Evolutionary conservation across 2,113 vertebrate genomes (phyloP).

Genomic region (Tapirus terrestris): DNA sequence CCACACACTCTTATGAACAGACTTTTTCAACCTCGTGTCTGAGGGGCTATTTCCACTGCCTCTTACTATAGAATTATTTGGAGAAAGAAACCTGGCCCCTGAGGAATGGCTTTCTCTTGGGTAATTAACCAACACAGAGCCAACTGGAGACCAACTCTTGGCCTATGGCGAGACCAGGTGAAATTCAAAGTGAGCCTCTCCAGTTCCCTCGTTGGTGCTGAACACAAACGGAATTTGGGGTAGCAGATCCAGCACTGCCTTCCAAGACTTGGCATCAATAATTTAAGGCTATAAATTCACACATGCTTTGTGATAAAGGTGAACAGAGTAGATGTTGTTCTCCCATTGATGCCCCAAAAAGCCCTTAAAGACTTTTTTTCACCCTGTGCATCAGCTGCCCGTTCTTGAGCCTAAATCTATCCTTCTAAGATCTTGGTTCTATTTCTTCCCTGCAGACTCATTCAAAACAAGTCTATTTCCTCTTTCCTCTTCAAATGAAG

Average conservation of each 20-base stretch:
- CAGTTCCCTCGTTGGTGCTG: neutral
- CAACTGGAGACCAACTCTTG: neutral
- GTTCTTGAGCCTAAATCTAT: neutral
- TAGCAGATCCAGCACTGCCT: neutral
- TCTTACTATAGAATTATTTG: neutral
- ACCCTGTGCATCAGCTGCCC: neutral
- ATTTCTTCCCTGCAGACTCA: neutral
- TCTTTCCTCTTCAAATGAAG: neutral
- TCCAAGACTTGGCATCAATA: neutral
- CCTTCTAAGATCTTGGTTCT: neutral
- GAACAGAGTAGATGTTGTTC: neutral
- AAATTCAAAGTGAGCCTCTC: conserved; percentile 15
- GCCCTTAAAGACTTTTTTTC: neutral
- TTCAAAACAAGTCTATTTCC: neutral
- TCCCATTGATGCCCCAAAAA: neutral
- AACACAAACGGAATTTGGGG: neutral
- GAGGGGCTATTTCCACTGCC: neutral
- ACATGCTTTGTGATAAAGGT: neutral
- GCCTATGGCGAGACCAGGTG: neutral
- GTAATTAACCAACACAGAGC: neutral
- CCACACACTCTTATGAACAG: neutral
- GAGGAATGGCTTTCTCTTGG: neutral
- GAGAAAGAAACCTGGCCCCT: neutral
- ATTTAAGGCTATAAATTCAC: neutral
- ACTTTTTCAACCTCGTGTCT: neutral